These are phyloP conservation scores for Psittacula derbiana DNA, from an alignment of 2,797 vertebrate species.

Conservation along the genomic window DNA sequence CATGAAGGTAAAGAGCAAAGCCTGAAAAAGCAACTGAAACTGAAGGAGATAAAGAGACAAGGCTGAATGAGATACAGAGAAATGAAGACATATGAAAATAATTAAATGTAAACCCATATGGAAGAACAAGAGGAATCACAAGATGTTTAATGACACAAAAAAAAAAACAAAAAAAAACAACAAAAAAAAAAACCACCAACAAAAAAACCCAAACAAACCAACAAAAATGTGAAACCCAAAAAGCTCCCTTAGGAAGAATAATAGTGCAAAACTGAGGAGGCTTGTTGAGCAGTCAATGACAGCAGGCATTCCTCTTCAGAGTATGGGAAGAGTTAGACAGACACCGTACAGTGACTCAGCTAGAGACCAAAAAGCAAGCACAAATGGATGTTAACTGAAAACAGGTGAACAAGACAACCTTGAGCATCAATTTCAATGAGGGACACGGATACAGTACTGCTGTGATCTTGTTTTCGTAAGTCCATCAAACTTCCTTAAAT, in stretches of 20 bases:
- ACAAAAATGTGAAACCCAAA: neutral
- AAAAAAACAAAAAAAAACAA: neutral
- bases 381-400: conserved; percentile 13
- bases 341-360: neutral
- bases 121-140: conserved; percentile 23
- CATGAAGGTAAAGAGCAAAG: neutral
- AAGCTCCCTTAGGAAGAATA: neutral
- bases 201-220: neutral
- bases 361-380: conserved; percentile 41
- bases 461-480: neutral
- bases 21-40: conserved; percentile 42
- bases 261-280: neutral
- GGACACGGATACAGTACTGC: neutral
- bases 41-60: neutral
- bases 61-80: conserved; percentile 23
- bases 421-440: neutral
- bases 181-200: neutral
- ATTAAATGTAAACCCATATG: neutral
- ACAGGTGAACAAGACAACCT: neutral
- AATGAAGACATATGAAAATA: neutral
- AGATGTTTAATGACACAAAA: neutral
- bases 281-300: neutral
- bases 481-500: neutral
- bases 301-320: conserved; percentile 24
- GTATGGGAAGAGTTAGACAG: neutral